Evolutionary conservation across 2,797 vertebrate species (phyloP), one percentile per base, ranked within the genome.

Genomic region (Paguma larvata): DNA sequence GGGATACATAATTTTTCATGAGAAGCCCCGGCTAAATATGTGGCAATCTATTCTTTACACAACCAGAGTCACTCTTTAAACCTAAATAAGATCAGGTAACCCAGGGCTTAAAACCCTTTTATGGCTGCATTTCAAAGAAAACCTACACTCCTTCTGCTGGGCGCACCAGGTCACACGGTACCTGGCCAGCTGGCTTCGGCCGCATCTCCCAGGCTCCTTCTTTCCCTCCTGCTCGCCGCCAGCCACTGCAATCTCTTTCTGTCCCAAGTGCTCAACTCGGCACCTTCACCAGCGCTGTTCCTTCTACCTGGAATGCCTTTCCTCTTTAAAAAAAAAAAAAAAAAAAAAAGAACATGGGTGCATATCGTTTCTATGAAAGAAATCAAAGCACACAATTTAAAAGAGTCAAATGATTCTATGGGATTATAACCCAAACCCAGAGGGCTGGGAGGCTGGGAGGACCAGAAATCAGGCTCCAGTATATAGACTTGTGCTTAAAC

Each of bases 71-170:
- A 88, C 53, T 85, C 88, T 96, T 97, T 82, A 97, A 97, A 97
- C 51, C 95, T 85, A 93, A 97, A 73, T 88, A 95, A 97, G 95
- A 96, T 97, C 94, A 80, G 75, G 25, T 96, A 96, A 95, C 92
- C 80, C 90, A 48, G 46, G 59, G 77, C 62, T 95, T 89, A 93
- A 96, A 92, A 86, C 23, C 23, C 84, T 97, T 82, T 82, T 48
- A n/a, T 79, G 95, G 86, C 82, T 94, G n/a, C 87, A 73, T 97
- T 96, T 97, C 94, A 94, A 96, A 97, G 94, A 97, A 93, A 97
- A 94, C 44, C 27, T 41, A 16, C 53, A 63, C 85, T 67, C 62
- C 9, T 88, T 89, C 91, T 46, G 85, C 75, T 77, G 95, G 44
- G 77, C 1, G 0, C 16, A 19, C 25, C 63, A 65, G 79, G 34